Base-by-base conservation (phyloP, 2,888 invertebrate species). In the Athalia cordata region DNA sequence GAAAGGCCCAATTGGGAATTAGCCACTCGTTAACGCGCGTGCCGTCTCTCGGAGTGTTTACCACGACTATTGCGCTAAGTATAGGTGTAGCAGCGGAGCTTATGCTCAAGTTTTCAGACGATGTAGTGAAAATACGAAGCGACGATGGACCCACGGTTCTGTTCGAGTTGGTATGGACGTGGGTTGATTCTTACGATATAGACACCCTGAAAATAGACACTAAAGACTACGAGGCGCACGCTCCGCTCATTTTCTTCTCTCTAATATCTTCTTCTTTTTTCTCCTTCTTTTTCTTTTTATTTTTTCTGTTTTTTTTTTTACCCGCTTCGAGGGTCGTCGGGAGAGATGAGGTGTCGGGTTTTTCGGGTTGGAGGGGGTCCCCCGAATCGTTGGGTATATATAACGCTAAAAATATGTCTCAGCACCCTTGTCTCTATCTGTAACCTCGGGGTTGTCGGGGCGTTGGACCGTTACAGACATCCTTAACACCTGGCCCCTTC, bases 21-120 rank as follows among this genome's bases (percentile, higher is more conserved):
- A 87, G 87, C 86, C 86, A 84, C 86, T 86, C 85, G 86, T 87
- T 87, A 87, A 87, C 84, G 83, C 85, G 86, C 83, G 87, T 87
- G 84, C 83, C 8, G 55, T 55, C 55, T 52, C 68, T 68, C 83
- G 81, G 67, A 55, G 55, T 64, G 49, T 79, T 78, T 70, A 77
- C 74, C 66, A 29, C 74, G 52, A 79, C 79, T 81, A 85, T 86
- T 86, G 85, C 86, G 68, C 68, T 68, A 68, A 68, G 68, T 68
- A 68, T 68, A 68, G 68, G 55, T 3, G n/a, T 13, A 13, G 29
- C 29, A 29, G 29, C 29, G 29, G 29, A 29, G 84, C 84, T 83
- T 5, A 11, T 5, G 70, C 55, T 55, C 81, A 81, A 78, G 81
- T 82, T 29, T 29, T 29, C 29, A 75, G 49, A 61, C 11, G 57